Evolutionary conservation across 2,797 vertebrate species (phyloP).

Genomic region (Buceros bicornis): DNA sequence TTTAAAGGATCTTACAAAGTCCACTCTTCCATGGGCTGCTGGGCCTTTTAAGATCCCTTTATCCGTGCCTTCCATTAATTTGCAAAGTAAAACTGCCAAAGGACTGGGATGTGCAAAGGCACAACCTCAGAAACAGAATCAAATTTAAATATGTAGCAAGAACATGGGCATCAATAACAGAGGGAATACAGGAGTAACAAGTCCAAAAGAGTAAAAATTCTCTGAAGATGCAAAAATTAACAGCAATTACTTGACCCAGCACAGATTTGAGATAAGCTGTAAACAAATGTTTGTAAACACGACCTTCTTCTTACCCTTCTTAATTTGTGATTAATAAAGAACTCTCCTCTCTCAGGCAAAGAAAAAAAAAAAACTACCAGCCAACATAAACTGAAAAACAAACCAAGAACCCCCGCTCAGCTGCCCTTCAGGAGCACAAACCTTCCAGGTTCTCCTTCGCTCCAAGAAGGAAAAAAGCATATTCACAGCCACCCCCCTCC

Average conservation of each 20-base stretch:
- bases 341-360: not conserved
- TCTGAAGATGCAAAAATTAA: not conserved
- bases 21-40: not conserved
- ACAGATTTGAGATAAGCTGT: not conserved
- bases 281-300: not conserved
- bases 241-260: not conserved
- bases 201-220: not conserved
- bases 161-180: not conserved
- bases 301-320: not conserved
- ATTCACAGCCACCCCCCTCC: not conserved
- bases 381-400: not conserved
- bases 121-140: not conserved
- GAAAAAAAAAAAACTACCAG: not conserved
- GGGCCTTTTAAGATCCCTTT: not conserved
- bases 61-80: not conserved
- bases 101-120: not conserved
- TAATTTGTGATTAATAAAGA: not conserved
- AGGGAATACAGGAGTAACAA: not conserved
- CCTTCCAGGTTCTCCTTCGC: not conserved
- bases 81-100: not conserved
- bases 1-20: not conserved
- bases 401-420: fast-evolving
- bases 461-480: not conserved
- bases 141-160: not conserved
- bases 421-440: not conserved